Conservation (phyloP, 2,113 vertebrate genomes). For the Chlamydotis undulata region DNA sequence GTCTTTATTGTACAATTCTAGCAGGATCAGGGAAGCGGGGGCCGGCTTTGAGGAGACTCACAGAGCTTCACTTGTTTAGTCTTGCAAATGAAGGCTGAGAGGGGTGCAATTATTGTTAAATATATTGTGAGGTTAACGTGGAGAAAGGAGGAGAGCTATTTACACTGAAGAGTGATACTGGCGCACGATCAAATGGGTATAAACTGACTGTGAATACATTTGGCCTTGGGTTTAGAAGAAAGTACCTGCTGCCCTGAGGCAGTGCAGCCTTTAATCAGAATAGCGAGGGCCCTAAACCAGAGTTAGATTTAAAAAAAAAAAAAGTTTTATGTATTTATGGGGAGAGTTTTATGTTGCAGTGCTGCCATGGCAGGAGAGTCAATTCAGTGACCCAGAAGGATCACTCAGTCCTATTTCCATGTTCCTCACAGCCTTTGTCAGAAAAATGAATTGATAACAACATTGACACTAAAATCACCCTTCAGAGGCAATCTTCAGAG, state of each 20-base stretch:
- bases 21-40: not conserved
- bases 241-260: not conserved
- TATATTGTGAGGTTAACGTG: not conserved
- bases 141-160: not conserved
- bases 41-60: not conserved
- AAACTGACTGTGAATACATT: not conserved
- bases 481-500: slow-evolving; percentile 3
- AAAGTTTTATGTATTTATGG: not conserved
- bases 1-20: not conserved
- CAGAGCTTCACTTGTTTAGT: not conserved
- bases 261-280: not conserved
- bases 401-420: not conserved
- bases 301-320: not conserved
- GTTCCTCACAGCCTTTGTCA: not conserved
- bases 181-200: not conserved
- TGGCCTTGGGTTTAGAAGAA: not conserved
- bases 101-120: not conserved
- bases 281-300: not conserved
- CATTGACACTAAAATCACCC: slow-evolving; percentile 6
- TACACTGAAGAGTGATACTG: not conserved
- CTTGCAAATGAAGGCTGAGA: not conserved
- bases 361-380: not conserved
- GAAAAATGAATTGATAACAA: slow-evolving; percentile 12
- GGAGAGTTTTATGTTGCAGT: not conserved
- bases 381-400: not conserved